Evolutionary conservation across 2,888 invertebrate genomes (phyloP).

Genomic region (Harpalus rubripes): DNA sequence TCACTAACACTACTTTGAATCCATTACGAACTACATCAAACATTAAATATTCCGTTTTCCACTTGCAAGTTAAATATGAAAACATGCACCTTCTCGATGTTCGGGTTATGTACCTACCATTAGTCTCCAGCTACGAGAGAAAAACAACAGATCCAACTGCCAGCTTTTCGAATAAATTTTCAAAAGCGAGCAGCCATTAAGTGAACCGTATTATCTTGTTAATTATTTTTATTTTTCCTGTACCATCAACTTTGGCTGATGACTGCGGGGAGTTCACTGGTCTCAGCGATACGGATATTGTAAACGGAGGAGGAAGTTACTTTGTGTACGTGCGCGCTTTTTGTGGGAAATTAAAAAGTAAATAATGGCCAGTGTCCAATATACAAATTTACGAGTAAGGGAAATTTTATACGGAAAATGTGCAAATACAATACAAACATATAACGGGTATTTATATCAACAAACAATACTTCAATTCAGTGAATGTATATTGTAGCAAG

Average conservation of each 20-base stretch:
- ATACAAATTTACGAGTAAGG: background rate
- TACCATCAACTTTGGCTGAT: slow-evolving; percentile 16
- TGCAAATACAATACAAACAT: background rate
- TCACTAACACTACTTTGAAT: background rate
- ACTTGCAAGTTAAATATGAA: background rate
- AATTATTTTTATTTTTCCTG: slow-evolving; percentile 40
- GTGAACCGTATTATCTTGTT: slow-evolving; percentile 23
- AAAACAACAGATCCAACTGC: slow-evolving; percentile 3
- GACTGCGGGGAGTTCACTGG: slow-evolving; percentile 23
- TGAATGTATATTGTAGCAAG: background rate
- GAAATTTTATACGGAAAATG: background rate
- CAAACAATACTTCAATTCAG: background rate
- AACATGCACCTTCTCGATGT: background rate
- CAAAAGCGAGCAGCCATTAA: slow-evolving; percentile 1
- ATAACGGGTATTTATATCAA: background rate
- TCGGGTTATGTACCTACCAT: slow-evolving; percentile 22
- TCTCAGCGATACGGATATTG: background rate
- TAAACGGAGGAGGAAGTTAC: background rate
- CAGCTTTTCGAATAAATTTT: slow-evolving; percentile 30
- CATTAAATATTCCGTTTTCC: background rate
- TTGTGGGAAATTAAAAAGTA: slow-evolving; percentile 4
- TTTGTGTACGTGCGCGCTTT: background rate
- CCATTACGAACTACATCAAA: slow-evolving; percentile 15
- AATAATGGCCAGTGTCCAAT: background rate
- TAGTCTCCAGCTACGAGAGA: background rate